phyloP scores from a whole-genome alignment of 2,797 vertebrate species.

The Xiphophorus birchmanni region DNA sequence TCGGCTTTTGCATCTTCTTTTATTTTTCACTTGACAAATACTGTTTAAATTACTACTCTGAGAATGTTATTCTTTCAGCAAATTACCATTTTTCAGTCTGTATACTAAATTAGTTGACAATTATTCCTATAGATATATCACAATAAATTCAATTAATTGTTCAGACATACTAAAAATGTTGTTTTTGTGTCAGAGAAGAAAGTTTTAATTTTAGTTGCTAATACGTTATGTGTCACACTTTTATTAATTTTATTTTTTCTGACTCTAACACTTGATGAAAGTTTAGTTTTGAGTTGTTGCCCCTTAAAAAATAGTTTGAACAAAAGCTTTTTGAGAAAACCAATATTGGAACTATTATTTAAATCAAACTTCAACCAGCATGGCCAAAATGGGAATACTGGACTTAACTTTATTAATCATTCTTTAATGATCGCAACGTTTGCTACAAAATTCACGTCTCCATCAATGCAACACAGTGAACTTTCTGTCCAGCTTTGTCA shows the following conservation, averaged over 20 bases:
- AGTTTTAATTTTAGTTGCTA: not conserved
- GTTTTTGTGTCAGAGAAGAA: not conserved
- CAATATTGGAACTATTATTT: constrained; percentile 10
- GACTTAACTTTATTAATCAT: not conserved
- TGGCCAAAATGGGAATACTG: constrained; percentile 18
- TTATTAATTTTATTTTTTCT: not conserved
- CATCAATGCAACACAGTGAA: not conserved
- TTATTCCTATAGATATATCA: too few relatives aligned
- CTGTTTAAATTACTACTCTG: not conserved
- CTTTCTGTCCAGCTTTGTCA: constrained; percentile 14
- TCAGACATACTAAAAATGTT: not conserved
- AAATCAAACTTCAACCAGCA: constrained; percentile 30
- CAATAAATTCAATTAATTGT: too few relatives aligned
- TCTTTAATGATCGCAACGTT: not conserved
- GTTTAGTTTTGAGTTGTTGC: not conserved
- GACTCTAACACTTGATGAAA: not conserved
- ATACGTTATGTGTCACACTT: not conserved
- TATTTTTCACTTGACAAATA: not conserved
- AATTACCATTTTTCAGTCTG: too few relatives aligned
- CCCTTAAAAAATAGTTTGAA: constrained; percentile 49
- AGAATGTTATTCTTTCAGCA: not conserved
- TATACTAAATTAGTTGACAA: too few relatives aligned
- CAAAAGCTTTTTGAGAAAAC: constrained; percentile 66
- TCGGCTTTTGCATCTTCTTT: not conserved
- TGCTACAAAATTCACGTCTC: constrained; percentile 14